Evolutionary conservation across 2,113 vertebrate species (phyloP).

Genomic region (Rissa tridactyla): DNA sequence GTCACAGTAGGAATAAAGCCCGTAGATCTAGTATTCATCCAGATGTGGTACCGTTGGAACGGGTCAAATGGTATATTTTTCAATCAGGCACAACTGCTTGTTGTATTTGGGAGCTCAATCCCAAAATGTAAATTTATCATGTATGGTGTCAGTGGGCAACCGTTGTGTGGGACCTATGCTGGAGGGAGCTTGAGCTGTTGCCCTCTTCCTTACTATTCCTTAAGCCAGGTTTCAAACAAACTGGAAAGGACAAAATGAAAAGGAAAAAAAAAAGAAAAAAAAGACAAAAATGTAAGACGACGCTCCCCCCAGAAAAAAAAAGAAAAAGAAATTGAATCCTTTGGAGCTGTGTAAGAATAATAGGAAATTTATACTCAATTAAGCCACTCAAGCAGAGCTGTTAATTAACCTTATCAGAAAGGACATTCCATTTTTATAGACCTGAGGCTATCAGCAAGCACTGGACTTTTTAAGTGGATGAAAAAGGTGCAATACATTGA

Average conservation of each 20-base stretch:
- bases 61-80: neutral
- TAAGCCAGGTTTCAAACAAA: neutral
- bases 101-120: neutral
- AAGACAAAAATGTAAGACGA: neutral
- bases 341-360: slow-evolving; percentile 55
- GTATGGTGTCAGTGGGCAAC: neutral
- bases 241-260: neutral
- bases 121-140: neutral
- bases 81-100: rapidly evolving
- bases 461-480: slow-evolving; percentile 47
- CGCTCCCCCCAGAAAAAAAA: neutral
- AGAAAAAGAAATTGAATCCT: slow-evolving; percentile 25
- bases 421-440: slow-evolving; percentile 69
- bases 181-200: neutral
- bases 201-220: neutral
- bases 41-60: neutral
- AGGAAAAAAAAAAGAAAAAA: no score
- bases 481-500: slow-evolving; percentile 37
- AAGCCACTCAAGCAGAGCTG: slow-evolving; percentile 62
- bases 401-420: slow-evolving; percentile 72
- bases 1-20: neutral
- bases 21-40: neutral
- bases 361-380: slow-evolving; percentile 69
- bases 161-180: neutral
- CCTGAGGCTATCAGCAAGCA: slow-evolving; percentile 57